Evolutionary conservation across 2,113 vertebrate genomes (phyloP), one percentile per base, ranked within the genome.

Genomic region (Phrynocephalus versicolor): DNA sequence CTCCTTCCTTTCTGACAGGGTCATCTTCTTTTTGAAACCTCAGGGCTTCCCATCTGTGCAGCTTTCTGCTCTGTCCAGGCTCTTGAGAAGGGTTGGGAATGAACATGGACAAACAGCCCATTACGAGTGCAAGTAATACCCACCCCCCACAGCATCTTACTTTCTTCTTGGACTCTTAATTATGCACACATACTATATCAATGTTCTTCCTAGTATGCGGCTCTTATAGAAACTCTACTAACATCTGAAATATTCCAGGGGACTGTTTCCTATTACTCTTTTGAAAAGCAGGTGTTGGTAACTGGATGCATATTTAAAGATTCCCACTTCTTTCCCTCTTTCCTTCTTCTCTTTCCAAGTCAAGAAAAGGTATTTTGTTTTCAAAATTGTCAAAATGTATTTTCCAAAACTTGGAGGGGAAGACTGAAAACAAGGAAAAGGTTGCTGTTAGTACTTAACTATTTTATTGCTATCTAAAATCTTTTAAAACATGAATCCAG

Each of bases 351-450:
- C 77, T 79, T 62, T 65, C 45, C 55, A 79, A 77, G 57, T 79
- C 60, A 33, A 89, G 27, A 85, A 86, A 72, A 75, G 62, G 19
- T 57, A 83, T 81, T 51, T 77, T 77, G 72, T 76, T 85, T 87
- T 79, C 76, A 73, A 84, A 81, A 23, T 76, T 70, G 64, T 75
- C 64, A 87, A n/a, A 35, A 67, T 60, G 67, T 80, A 39, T 87
- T 90, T 88, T 37, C 30, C 73, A 70, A 85, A 84, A 84, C 15
- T 65, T 70, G 27, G n/a, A 85, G n/a, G 77, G 72, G 23, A 79
- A 71, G 73, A 81, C 39, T 75, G 65, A 86, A 35, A 55, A 87
- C 45, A 79, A 21, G 21, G 65, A 81, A 67, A 65, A 70, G 71
- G 60, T n/a, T 81, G 86, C 80, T 87, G 2, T 86, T 8, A 60